Percentiles rank a stretch among this genome's conserved stretches.
These are phyloP conservation scores for Meda fulgida DNA, from an alignment of 2,797 vertebrate genomes.

Conservation along the genomic window DNA sequence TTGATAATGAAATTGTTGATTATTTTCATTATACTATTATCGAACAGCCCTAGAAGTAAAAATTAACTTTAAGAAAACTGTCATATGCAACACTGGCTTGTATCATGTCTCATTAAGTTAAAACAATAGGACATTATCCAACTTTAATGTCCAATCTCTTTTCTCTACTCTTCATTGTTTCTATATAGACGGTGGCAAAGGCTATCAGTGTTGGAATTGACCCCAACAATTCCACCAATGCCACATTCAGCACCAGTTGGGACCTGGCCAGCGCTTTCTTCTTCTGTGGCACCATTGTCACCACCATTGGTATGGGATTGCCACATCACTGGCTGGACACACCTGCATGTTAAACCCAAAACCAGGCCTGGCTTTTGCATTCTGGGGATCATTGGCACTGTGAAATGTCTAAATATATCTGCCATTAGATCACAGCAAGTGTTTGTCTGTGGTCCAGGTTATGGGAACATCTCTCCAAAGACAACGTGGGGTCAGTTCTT, in stretches of 20 bases:
- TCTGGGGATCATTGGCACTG: constrained; percentile 44
- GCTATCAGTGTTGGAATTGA: constrained; percentile 82
- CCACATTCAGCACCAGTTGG: constrained; percentile 81
- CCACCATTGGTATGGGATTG: constrained; percentile 85
- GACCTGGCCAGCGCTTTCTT: constrained; percentile 90
- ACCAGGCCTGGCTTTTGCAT: constrained; percentile 46
- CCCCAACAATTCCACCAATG: constrained; percentile 71
- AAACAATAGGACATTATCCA: background rate
- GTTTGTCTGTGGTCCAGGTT: constrained; percentile 76
- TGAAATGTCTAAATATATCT: constrained; percentile 54
- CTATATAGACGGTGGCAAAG: constrained; percentile 78
- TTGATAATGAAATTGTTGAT: background rate
- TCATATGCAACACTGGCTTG: background rate
- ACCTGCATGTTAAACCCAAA: constrained; percentile 45
- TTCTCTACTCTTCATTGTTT: constrained; percentile 41
- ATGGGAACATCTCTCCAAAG: constrained; percentile 89
- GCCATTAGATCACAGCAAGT: constrained; percentile 47
- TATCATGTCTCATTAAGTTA: background rate
- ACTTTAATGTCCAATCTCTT: constrained; percentile 15
- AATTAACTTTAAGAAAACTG: background rate
- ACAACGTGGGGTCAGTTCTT: constrained; percentile 87
- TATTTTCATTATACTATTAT: background rate
- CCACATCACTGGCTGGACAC: constrained; percentile 28
- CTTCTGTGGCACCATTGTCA: constrained; percentile 93
- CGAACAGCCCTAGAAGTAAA: background rate